Conservation (phyloP, 2,113 vertebrate genomes). For the Sorex araneus region DNA sequence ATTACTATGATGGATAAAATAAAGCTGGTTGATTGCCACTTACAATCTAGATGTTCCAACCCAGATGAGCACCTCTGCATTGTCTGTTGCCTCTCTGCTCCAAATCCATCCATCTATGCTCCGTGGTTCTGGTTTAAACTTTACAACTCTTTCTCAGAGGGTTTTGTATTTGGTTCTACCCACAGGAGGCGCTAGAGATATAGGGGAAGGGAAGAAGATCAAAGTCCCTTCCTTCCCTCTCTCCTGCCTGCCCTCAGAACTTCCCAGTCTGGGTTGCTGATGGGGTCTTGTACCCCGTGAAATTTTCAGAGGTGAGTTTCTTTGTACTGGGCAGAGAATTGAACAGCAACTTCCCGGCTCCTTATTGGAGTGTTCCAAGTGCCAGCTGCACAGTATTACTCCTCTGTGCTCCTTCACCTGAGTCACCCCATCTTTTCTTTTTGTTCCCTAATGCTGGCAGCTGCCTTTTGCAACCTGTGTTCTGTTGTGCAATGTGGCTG, state of each 20-base stretch:
- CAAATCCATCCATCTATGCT: background rate
- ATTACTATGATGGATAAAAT: background rate
- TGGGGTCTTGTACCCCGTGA: background rate
- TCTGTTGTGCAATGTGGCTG: background rate
- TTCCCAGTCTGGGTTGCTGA: background rate
- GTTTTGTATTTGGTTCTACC: background rate
- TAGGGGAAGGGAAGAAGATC: background rate
- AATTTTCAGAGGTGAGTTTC: background rate
- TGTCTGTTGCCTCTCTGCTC: background rate
- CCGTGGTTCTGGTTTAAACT: background rate
- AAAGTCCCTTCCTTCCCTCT: background rate
- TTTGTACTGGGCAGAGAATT: background rate
- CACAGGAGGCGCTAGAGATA: background rate
- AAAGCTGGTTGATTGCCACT: background rate
- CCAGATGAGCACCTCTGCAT: background rate
- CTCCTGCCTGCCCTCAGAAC: fast-evolving
- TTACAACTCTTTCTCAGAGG: background rate
- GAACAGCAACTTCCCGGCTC: background rate
- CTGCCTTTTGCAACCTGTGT: background rate
- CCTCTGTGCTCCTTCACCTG: background rate
- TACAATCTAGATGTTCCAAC: background rate
- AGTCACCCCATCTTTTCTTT: background rate
- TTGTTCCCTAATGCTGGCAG: background rate
- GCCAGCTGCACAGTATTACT: background rate
- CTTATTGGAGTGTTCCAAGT: fast-evolving